These are phyloP conservation scores for Hyposmocoma kahamanoa DNA, from an alignment of 1,140 invertebrate species.

Conservation along the genomic window DNA sequence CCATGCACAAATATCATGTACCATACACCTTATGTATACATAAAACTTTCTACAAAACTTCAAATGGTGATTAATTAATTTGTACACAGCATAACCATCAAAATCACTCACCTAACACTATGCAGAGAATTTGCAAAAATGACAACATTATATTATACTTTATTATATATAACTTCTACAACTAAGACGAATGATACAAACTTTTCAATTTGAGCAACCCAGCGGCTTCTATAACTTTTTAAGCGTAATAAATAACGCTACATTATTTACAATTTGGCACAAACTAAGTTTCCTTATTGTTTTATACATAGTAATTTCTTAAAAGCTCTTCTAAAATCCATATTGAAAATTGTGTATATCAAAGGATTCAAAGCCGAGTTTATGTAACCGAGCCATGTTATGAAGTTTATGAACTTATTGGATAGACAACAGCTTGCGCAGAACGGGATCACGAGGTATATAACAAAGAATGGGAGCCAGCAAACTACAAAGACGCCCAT, in stretches of 20 bases:
- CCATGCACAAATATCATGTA: conserved; percentile 42
- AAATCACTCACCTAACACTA: too few relatives aligned
- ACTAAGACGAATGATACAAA: background rate
- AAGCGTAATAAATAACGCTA: conserved; percentile 23
- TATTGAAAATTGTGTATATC: conserved; percentile 98
- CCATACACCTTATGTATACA: conserved; percentile 15
- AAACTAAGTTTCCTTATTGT: conserved; percentile 25
- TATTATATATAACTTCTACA: too few relatives aligned
- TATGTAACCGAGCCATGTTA: conserved; percentile 97
- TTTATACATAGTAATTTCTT: conserved; percentile 87
- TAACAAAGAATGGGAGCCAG: conserved; percentile 97
- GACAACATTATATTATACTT: too few relatives aligned
- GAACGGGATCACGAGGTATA: conserved; percentile 94
- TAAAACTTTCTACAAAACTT: background rate
- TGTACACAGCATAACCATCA: too few relatives aligned
- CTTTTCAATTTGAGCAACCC: conserved; percentile 45
- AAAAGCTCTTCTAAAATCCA: conserved; percentile 96
- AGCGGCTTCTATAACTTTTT: conserved; percentile 26
- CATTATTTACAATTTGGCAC: conserved; percentile 43
- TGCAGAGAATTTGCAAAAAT: too few relatives aligned
- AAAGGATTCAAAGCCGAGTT: conserved; percentile 98
- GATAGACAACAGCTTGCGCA: conserved; percentile 87
- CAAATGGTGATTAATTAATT: too few relatives aligned
- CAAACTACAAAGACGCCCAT: conserved; percentile 97
- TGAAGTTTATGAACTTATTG: conserved; percentile 87